Evolutionary conservation across 2,797 vertebrate genomes (phyloP).

Genomic region (Cichlasoma orientale): DNA sequence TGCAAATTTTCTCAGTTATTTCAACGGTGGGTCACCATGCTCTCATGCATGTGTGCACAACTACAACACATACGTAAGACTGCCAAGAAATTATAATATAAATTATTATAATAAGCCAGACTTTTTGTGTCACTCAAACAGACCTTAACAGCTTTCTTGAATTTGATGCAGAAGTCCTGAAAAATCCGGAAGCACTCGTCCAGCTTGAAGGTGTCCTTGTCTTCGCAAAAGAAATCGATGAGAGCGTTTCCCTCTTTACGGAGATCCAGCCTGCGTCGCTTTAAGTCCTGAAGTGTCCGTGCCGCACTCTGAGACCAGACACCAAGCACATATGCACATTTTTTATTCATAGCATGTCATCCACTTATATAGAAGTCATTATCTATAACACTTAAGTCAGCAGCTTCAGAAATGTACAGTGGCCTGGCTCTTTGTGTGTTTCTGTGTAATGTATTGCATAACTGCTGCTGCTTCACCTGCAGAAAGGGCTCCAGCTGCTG

Average conservation of each 20-base stretch:
- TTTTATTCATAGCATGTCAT: neutral
- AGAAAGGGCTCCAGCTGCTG: slow-evolving; percentile 93
- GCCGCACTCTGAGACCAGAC: slow-evolving; percentile 81
- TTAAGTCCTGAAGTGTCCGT: slow-evolving; percentile 87
- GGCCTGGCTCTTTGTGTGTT: slow-evolving; percentile 12
- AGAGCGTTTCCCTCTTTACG: slow-evolving; percentile 89
- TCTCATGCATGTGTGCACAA: neutral
- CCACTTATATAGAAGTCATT: slow-evolving; percentile 8
- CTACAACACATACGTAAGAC: neutral
- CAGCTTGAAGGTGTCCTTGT: slow-evolving; percentile 96
- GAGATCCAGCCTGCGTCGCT: slow-evolving; percentile 85
- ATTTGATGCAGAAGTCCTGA: slow-evolving; percentile 94
- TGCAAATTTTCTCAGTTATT: neutral
- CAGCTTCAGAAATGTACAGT: slow-evolving; percentile 15
- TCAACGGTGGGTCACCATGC: neutral
- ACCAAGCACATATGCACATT: neutral
- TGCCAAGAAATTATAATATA: neutral
- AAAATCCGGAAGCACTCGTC: slow-evolving; percentile 98
- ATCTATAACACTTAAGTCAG: slow-evolving; percentile 32
- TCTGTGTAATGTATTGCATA: slow-evolving; percentile 15
- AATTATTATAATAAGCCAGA: neutral
- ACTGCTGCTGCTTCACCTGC: slow-evolving; percentile 81
- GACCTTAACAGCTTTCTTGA: slow-evolving; percentile 97
- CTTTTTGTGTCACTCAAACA: neutral
- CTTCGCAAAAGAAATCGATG: slow-evolving; percentile 98